These are phyloP conservation scores for Lethocerus indicus DNA, from an alignment of 1,140 invertebrate species.

Conservation along the genomic window DNA sequence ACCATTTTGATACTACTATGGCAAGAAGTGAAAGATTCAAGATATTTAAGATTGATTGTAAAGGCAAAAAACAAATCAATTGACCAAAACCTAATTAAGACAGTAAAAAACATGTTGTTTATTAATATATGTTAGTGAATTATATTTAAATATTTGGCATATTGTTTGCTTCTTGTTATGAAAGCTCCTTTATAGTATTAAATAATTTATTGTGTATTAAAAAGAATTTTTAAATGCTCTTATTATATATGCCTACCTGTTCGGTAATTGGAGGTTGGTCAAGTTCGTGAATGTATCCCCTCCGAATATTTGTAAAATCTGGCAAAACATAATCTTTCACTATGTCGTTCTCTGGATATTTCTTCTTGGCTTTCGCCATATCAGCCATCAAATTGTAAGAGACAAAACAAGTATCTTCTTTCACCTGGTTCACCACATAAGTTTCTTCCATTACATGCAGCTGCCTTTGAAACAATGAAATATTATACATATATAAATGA, in stretches of 20 bases:
- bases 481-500: not conserved
- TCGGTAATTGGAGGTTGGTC: constrained; percentile 41
- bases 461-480: constrained; percentile 54
- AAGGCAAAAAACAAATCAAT: too few species aligned
- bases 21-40: too few species aligned
- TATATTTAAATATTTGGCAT: too few species aligned
- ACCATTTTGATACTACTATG: too few species aligned
- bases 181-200: too few species aligned
- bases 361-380: constrained; percentile 56
- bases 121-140: too few species aligned
- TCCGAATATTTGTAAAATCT: constrained; percentile 73
- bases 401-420: constrained; percentile 95
- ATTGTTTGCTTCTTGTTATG: too few species aligned
- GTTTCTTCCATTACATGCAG: constrained; percentile 98
- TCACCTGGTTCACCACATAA: constrained; percentile 95
- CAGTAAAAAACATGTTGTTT: too few species aligned
- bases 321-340: constrained; percentile 86
- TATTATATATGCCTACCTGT: constrained; percentile 31
- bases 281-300: constrained; percentile 55
- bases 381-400: constrained; percentile 71
- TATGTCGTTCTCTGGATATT: constrained; percentile 35
- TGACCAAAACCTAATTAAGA: too few species aligned
- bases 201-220: too few species aligned
- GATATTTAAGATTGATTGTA: too few species aligned
- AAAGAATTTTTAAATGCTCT: too few species aligned